Conservation (phyloP, 2,888 invertebrate genomes). For the Cybosia mesomella region DNA sequence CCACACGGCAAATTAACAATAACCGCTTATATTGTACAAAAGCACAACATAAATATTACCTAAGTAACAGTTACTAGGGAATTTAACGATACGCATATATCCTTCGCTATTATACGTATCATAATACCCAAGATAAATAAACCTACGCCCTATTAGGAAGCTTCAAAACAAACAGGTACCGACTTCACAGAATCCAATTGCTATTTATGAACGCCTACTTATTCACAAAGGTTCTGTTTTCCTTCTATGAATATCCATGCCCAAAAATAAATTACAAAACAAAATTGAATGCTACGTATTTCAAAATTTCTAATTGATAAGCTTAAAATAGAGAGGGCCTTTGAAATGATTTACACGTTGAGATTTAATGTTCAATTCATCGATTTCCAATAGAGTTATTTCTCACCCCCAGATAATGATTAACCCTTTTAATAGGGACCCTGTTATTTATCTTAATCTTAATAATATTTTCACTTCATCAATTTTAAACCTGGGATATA, state of each 20-base stretch:
- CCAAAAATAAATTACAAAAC: constrained; percentile 12
- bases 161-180: constrained; percentile 14
- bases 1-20: neutral
- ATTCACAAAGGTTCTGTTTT: constrained; percentile 19
- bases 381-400: constrained; percentile 14
- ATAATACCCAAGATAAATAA: constrained; percentile 7
- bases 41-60: neutral
- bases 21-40: neutral
- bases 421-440: constrained; percentile 19
- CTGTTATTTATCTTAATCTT: constrained; percentile 17
- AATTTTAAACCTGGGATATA: constrained; percentile 11
- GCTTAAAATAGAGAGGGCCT: constrained; percentile 18
- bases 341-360: constrained; percentile 15
- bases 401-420: constrained; percentile 18
- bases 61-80: neutral
- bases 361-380: constrained; percentile 15
- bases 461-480: constrained; percentile 16
- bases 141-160: constrained; percentile 8
- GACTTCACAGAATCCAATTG: constrained; percentile 19
- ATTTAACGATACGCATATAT: neutral
- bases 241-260: neutral
- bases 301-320: constrained; percentile 19
- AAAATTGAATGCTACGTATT: constrained; percentile 20
- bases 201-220: constrained; percentile 23
- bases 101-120: constrained; percentile 7